A percentile compares a stretch with the other conserved stretches of the same genome.
Conservation (phyloP, 2,113 vertebrate genomes). For the Micromys minutus region DNA sequence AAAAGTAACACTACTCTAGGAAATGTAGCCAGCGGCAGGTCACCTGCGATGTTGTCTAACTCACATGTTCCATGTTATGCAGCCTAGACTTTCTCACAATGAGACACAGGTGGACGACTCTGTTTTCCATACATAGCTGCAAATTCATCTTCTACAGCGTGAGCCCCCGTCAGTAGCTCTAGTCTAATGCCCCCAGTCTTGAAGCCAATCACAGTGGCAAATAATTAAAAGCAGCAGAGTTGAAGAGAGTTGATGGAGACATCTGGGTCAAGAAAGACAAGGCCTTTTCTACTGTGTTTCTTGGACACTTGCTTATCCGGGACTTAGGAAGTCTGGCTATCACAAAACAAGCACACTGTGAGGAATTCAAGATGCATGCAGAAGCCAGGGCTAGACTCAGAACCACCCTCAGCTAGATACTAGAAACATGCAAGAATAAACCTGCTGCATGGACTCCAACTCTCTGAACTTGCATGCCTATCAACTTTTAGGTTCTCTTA, state of each 20-base stretch:
- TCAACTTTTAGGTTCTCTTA: neutral
- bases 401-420: neutral
- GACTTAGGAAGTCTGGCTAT: neutral
- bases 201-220: neutral
- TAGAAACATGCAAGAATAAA: neutral
- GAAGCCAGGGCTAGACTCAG: neutral
- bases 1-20: neutral
- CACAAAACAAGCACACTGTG: neutral
- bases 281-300: neutral
- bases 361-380: neutral
- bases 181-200: neutral
- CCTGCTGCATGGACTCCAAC: neutral
- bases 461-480: neutral
- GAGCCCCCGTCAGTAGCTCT: neutral
- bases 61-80: neutral
- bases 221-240: neutral
- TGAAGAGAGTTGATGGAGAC: neutral
- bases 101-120: neutral
- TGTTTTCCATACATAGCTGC: neutral
- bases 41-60: neutral
- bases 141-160: neutral
- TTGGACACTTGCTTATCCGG: neutral
- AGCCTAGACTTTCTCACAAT: neutral
- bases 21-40: neutral
- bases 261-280: neutral